phyloP scores from a whole-genome alignment of 1,140 invertebrate species.

The Oncopodura yosiiana region DNA sequence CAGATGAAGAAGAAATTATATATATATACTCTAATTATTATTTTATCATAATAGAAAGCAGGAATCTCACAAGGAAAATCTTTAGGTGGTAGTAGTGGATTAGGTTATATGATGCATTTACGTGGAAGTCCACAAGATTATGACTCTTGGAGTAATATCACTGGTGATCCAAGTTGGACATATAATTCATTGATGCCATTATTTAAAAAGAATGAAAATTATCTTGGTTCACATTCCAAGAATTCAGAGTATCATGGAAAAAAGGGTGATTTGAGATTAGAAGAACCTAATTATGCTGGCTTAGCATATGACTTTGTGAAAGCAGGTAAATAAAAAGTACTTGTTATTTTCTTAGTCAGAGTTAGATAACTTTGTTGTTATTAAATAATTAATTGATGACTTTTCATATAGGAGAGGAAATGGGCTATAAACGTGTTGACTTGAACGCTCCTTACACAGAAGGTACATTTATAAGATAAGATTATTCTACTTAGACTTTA shows the following conservation, averaged over 20 bases:
- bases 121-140: conserved; percentile 27
- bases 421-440: conserved; percentile 6
- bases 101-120: conserved; percentile 14
- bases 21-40: not conserved
- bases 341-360: too few species aligned
- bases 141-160: conserved; percentile 27
- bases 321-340: too few species aligned
- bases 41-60: conserved; percentile 7
- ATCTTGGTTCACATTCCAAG: conserved; percentile 7
- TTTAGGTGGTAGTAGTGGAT: conserved; percentile 19
- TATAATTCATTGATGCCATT: conserved; percentile 15
- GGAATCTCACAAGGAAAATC: conserved; percentile 22
- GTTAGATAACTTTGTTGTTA: too few species aligned
- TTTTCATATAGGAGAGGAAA: too few species aligned
- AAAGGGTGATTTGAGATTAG: conserved; percentile 8
- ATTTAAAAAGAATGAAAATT: conserved; percentile 30
- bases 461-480: not conserved
- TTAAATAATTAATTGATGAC: too few species aligned
- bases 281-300: conserved; percentile 3
- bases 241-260: conserved; percentile 15
- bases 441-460: conserved; percentile 1
- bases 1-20: not conserved
- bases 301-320: not conserved
- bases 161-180: conserved; percentile 20
- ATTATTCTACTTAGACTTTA: not conserved